These are phyloP conservation scores for Protonibea diacanthus DNA, from an alignment of 2,797 vertebrate genomes.

Conservation along the genomic window DNA sequence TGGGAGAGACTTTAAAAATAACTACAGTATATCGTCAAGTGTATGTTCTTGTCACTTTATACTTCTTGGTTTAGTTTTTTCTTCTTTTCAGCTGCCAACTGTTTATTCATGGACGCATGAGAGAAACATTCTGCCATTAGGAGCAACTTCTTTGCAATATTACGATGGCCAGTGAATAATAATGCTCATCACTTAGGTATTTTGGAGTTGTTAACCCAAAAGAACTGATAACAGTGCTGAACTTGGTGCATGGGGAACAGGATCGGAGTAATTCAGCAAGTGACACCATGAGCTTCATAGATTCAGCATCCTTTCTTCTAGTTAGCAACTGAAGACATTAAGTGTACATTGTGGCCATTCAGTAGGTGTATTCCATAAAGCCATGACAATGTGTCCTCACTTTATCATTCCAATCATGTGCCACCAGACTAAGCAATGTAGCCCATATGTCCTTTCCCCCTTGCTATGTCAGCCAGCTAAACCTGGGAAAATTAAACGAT, in stretches of 20 bases:
- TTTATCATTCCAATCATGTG: too few species aligned
- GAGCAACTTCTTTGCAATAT: not conserved
- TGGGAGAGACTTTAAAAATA: slow-evolving; percentile 10
- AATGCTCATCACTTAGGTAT: not conserved
- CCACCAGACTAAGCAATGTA: not conserved
- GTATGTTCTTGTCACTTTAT: not conserved
- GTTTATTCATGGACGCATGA: not conserved
- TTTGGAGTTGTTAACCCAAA: not conserved
- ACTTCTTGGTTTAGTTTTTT: not conserved
- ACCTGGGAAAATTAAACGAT: too few species aligned
- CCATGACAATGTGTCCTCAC: too few species aligned
- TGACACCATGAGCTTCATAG: too few species aligned
- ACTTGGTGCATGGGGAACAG: too few species aligned
- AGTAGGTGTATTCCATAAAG: too few species aligned
- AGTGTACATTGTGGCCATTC: too few species aligned
- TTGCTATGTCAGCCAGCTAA: not conserved
- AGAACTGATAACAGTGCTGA: too few species aligned
- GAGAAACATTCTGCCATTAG: not conserved
- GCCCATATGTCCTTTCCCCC: not conserved
- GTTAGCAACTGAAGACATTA: too few species aligned
- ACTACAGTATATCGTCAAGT: not conserved
- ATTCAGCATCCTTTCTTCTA: too few species aligned
- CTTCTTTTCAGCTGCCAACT: not conserved
- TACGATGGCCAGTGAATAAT: not conserved
- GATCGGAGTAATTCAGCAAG: too few species aligned